phyloP scores from a whole-genome alignment of 2,113 vertebrate genomes.

The Elgaria multicarinata region DNA sequence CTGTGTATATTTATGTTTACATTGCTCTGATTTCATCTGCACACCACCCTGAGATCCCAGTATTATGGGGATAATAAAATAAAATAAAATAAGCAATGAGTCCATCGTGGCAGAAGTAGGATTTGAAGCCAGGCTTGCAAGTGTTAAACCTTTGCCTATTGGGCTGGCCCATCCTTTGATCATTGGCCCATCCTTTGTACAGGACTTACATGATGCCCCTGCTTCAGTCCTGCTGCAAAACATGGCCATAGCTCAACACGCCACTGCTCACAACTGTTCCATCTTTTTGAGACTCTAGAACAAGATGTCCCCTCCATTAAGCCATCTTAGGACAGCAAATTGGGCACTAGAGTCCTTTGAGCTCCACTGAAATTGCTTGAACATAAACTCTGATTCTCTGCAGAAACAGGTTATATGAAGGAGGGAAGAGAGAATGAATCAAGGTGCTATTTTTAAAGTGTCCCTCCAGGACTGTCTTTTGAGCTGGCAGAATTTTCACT shows the following conservation, averaged over 20 bases:
- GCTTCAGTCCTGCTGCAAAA: neutral
- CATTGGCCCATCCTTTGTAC: neutral
- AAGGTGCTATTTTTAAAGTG: conserved; percentile 7
- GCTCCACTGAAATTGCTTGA: conserved; percentile 52
- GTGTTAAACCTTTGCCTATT: neutral
- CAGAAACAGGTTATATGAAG: neutral
- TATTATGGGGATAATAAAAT: no score
- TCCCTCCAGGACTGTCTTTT: neutral
- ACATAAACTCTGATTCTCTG: neutral
- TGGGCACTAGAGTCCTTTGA: conserved; percentile 25
- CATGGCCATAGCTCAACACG: neutral
- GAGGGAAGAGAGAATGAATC: neutral
- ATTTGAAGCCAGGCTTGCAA: no score
- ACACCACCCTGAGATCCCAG: no score
- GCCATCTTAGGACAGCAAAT: conserved; percentile 18
- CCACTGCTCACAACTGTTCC: neutral
- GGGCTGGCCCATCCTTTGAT: neutral
- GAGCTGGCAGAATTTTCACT: neutral
- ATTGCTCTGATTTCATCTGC: no score
- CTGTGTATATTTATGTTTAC: no score
- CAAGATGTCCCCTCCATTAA: neutral
- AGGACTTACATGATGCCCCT: neutral
- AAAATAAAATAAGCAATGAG: no score
- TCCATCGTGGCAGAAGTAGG: neutral
- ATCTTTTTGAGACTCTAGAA: neutral